A percentile compares a stretch with the other conserved stretches of the same genome.
phyloP scores from a whole-genome alignment of 92 coral and sea anemone genomes.

The Parazoanthus darwini region DNA sequence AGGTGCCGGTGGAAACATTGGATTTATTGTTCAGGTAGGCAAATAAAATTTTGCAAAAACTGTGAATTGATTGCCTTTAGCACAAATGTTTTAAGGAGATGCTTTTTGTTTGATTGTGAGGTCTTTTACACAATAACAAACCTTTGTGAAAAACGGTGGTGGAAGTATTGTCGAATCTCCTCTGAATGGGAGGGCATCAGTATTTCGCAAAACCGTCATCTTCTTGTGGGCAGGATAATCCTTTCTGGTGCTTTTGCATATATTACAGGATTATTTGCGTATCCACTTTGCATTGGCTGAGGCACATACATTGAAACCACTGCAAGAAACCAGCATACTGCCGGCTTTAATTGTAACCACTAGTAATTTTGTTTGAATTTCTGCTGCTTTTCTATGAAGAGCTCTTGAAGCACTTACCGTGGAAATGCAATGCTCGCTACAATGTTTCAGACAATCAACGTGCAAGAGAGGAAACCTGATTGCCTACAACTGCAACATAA shows the following conservation, averaged over 20 bases:
- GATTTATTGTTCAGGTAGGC: slow-evolving; percentile 20
- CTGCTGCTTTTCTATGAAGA: too few relatives aligned
- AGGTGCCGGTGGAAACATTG: background rate
- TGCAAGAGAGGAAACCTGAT: too few relatives aligned
- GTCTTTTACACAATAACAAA: too few relatives aligned
- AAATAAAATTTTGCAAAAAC: background rate
- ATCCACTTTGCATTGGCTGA: background rate
- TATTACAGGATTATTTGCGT: background rate
- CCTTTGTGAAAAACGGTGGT: background rate
- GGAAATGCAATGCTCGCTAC: too few relatives aligned
- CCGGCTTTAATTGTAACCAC: background rate
- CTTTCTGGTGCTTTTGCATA: background rate
- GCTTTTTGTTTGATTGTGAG: background rate
- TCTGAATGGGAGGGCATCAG: background rate
- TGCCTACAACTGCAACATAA: too few relatives aligned
- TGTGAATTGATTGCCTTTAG: too few relatives aligned
- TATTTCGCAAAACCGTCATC: background rate
- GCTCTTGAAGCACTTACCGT: too few relatives aligned
- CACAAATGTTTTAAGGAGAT: background rate
- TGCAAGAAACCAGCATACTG: background rate
- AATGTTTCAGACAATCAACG: too few relatives aligned
- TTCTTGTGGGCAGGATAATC: background rate
- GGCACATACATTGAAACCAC: too few relatives aligned
- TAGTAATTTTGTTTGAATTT: background rate
- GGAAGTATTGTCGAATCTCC: background rate